Evolutionary conservation across 2,888 invertebrate species (phyloP).

Genomic region (Galeopsomyia nigrocyanea): DNA sequence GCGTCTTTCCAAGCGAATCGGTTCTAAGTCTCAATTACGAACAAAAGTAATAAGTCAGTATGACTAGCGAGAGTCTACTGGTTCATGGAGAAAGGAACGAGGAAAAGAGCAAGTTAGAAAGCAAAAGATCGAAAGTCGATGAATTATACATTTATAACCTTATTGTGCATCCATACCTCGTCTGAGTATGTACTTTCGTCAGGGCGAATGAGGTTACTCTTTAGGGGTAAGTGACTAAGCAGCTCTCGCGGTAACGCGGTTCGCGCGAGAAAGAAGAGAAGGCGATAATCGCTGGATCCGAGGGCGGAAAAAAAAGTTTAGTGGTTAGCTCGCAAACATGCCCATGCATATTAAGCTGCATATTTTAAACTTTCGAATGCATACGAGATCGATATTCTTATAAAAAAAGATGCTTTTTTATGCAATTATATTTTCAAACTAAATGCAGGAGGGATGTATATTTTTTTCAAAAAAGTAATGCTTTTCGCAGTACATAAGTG

Average conservation of each 20-base stretch:
- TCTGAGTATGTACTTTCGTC: slow-evolving; percentile 35
- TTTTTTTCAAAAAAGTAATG: no score
- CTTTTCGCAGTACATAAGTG: no score
- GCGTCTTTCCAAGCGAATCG: slow-evolving; percentile 8
- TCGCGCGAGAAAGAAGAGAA: slow-evolving; percentile 7
- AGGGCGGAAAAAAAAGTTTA: slow-evolving; percentile 10
- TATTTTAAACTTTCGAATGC: no score
- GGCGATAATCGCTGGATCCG: slow-evolving; percentile 1
- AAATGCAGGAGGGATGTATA: no score
- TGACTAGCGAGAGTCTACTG: background rate
- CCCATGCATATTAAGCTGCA: slow-evolving; percentile 11
- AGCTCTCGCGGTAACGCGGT: slow-evolving; percentile 5
- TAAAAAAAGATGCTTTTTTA: no score
- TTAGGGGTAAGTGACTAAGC: slow-evolving; percentile 26
- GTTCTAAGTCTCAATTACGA: slow-evolving; percentile 35
- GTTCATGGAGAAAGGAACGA: background rate
- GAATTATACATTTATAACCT: slow-evolving; percentile 41
- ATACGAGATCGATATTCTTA: no score
- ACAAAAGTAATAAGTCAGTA: slow-evolving; percentile 33
- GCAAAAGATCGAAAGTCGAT: background rate
- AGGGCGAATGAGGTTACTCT: slow-evolving; percentile 23
- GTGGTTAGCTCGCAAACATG: slow-evolving; percentile 25
- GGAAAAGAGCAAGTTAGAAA: background rate
- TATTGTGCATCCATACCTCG: slow-evolving; percentile 39
- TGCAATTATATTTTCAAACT: no score